Evolutionary conservation across 30 jellyfish, hydroid and myxozoan genomes (phyloP), one percentile per base, ranked within the genome.

Genomic region (Hydractinia symbiolongicarpus): DNA sequence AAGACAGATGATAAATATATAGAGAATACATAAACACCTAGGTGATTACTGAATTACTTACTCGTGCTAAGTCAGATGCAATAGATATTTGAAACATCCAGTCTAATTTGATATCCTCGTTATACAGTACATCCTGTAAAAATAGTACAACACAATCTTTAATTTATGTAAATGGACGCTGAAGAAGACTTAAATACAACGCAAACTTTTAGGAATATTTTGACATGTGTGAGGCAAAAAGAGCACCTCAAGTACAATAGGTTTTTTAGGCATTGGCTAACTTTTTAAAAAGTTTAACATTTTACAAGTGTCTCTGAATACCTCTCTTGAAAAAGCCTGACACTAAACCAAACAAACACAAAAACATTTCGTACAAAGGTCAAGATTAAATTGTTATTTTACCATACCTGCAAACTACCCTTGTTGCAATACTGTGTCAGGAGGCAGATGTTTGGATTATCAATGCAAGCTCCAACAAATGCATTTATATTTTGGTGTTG

Each of bases 381-480:
- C 21, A 77, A 53, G 84, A 53, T 52, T 77, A 8, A 30, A 11
- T 13, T 52, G 11, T 11, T 10, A 9, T 15, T 16, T 53, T 9
- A 79, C 53, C 21, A 15, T 66, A 92, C 98, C 87, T 87, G 96
- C 60, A 92, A 73, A 54, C 96, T 88, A 53, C 99, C 99, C 69
- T 93, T 93, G 77, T 93, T 93, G 90, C 96, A 93, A 81, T 93
- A 93, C 64, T 83, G 93, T 1, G 99, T 79, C 73, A 93, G 49
- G 5, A 93, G 68, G 61, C 90, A 84, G 5, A 93, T 93, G 77
- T 88, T 81, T 5, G 94, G 94, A 7, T 91, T 93, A 49, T 81
- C 94, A 5, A 93, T 83, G 88, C 96, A 93, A 55, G 99, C 99
- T 8, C 99, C 99, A 84, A 93, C 74, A 55, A 93, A 93, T 60